Conservation (phyloP, 2,797 vertebrate species). For the Malacoraja senta region DNA sequence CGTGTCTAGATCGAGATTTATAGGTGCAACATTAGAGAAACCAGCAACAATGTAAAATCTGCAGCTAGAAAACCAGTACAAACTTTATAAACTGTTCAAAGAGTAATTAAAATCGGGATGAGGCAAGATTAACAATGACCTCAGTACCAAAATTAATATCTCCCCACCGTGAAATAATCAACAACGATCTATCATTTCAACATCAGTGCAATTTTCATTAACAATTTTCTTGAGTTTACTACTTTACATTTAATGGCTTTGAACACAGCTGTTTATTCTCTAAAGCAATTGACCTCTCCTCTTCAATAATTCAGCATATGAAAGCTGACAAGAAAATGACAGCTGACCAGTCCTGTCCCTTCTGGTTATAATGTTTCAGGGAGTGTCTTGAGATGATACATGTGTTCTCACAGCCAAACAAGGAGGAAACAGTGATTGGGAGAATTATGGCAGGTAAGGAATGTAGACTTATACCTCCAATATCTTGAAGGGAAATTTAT, state of each 20-base stretch:
- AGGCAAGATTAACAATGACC: neutral
- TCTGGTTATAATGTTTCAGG: neutral
- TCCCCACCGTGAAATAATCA: neutral
- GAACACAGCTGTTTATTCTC: neutral
- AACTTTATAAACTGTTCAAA: neutral
- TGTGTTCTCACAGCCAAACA: no score
- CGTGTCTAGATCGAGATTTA: neutral
- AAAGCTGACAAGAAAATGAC: neutral
- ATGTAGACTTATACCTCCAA: neutral
- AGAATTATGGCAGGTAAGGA: no score
- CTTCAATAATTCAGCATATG: neutral
- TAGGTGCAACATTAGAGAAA: neutral
- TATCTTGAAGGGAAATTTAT: neutral
- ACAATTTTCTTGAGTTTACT: neutral
- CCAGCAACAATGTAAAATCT: neutral
- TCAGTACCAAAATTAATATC: neutral
- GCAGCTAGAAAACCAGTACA: neutral
- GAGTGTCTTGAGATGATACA: no score
- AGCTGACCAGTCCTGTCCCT: neutral
- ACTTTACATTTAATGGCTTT: neutral
- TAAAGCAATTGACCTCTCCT: neutral
- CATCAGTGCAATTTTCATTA: neutral
- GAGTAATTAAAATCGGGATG: conserved; percentile 20
- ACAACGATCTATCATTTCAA: neutral
- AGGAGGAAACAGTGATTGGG: no score